A percentile compares a stretch with the other conserved stretches of the same genome.
Conservation (phyloP, 1,140 invertebrate species). For the Caerostris extrusa region DNA sequence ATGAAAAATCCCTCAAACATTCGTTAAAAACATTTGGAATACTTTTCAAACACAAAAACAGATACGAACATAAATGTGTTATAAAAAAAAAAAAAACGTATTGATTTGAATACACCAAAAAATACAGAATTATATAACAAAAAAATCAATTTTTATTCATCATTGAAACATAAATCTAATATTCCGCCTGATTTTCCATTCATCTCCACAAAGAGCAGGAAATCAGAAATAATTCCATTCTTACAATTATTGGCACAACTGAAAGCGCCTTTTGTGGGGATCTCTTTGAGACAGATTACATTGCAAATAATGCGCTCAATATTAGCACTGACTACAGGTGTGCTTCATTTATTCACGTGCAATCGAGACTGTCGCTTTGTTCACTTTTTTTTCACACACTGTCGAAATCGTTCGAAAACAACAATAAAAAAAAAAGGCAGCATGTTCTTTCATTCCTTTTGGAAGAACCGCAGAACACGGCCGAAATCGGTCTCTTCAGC, state of each 20-base stretch:
- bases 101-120: neutral
- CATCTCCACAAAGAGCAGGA: slow-evolving; percentile 31
- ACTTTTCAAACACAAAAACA: too few species aligned
- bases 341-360: slow-evolving; percentile 69
- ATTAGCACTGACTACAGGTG: slow-evolving; percentile 74
- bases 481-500: slow-evolving; percentile 53
- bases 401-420: slow-evolving; percentile 19
- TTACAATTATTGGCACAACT: neutral
- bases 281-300: slow-evolving; percentile 55
- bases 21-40: too few species aligned
- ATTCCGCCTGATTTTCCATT: slow-evolving; percentile 13
- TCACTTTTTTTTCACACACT: slow-evolving; percentile 65
- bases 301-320: slow-evolving; percentile 52
- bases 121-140: too few species aligned
- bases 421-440: slow-evolving; percentile 38
- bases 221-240: slow-evolving; percentile 14
- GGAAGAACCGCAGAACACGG: neutral
- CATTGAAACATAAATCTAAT: neutral
- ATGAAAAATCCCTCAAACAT: too few species aligned
- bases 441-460: slow-evolving; percentile 40
- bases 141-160: neutral
- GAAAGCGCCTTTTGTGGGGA: slow-evolving; percentile 50
- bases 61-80: too few species aligned
- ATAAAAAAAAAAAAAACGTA: neutral
- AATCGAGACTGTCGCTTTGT: slow-evolving; percentile 54